Conservation (phyloP, 2,113 vertebrate genomes). For the Pteruthius melanotis region DNA sequence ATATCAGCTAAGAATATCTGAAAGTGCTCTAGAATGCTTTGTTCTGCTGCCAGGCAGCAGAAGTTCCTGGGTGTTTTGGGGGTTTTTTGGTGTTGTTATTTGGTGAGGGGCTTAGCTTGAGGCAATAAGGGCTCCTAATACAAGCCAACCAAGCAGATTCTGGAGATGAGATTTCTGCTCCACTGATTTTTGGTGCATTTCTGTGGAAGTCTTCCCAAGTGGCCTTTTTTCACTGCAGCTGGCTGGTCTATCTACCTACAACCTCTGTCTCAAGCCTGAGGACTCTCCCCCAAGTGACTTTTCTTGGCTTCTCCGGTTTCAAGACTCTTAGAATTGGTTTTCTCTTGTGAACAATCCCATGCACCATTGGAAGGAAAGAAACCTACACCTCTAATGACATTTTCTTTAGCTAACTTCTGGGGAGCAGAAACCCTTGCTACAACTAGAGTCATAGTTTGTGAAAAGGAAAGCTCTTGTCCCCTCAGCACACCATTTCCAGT, state of each 20-base stretch:
- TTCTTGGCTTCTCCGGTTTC: not conserved
- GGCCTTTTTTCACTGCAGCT: not conserved
- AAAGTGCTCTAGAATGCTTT: not conserved
- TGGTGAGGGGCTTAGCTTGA: not conserved
- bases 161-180: not conserved
- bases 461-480: not conserved
- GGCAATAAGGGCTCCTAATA: not conserved
- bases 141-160: fast-evolving
- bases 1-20: not conserved
- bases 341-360: not conserved
- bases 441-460: not conserved
- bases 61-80: not conserved
- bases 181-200: not conserved
- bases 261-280: not conserved
- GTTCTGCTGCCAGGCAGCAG: not conserved
- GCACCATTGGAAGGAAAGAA: not conserved
- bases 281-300: not conserved
- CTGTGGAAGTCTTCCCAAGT: not conserved
- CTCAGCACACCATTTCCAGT: not conserved
- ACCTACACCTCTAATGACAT: not conserved
- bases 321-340: not conserved
- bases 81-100: not conserved
- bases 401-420: not conserved
- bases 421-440: not conserved
- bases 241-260: not conserved